These are phyloP conservation scores for Trematomus bernacchii DNA, from an alignment of 2,797 vertebrate genomes.

Conservation along the genomic window DNA sequence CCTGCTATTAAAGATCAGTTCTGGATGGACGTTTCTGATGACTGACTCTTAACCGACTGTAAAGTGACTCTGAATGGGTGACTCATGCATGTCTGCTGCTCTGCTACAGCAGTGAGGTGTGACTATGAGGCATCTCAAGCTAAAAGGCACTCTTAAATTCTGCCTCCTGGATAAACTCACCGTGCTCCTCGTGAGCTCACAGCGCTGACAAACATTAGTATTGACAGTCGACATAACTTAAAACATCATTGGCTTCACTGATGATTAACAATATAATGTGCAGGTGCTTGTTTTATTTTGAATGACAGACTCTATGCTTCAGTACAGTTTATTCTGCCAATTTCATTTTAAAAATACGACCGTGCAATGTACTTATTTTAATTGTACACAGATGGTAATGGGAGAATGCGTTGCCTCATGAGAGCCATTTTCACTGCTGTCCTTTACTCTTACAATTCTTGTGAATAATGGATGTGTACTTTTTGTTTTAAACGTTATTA, in stretches of 20 bases:
- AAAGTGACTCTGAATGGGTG: conserved; percentile 52
- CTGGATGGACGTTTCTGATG: conserved; percentile 61
- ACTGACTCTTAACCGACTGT: conserved; percentile 43
- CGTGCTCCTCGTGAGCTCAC: conserved; percentile 10
- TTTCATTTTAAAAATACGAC: no score
- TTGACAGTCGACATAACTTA: neutral
- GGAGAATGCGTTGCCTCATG: neutral
- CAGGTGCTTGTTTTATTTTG: neutral
- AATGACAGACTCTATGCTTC: neutral
- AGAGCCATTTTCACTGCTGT: no score
- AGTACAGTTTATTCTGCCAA: neutral
- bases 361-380: neutral
- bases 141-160: conserved; percentile 37
- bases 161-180: conserved; percentile 7
- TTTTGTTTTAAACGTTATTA: no score
- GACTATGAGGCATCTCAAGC: conserved; percentile 41
- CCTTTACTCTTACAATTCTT: no score
- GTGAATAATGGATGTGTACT: no score
- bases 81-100: conserved; percentile 44
- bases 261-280: neutral
- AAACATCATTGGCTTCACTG: neutral
- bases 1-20: conserved; percentile 49
- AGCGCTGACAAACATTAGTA: conserved; percentile 17
- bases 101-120: conserved; percentile 30
- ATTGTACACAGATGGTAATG: neutral